Percentiles rank a stretch among this genome's conserved stretches.
Evolutionary conservation across 2,797 vertebrate genomes (phyloP).

Genomic region (Labeo calbasu): DNA sequence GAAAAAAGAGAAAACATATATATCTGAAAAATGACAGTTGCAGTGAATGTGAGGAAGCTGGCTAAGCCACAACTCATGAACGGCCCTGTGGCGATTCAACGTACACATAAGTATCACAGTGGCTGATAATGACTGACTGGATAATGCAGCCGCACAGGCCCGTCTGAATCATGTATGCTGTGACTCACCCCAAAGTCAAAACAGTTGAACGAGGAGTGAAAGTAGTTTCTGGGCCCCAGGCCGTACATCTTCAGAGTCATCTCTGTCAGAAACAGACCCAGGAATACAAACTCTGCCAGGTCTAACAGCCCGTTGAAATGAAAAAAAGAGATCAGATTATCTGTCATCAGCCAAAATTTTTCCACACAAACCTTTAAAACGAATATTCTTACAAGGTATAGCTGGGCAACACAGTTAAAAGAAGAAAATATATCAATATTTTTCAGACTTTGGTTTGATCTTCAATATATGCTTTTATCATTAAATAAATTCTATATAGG

Average conservation of each 20-base stretch:
- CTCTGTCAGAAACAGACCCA: constrained; percentile 95
- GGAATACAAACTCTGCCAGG: constrained; percentile 93
- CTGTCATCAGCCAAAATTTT: too few species aligned
- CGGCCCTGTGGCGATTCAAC: constrained; percentile 10
- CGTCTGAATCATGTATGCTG: constrained; percentile 42
- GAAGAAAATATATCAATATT: not conserved
- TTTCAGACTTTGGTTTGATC: not conserved
- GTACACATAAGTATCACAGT: constrained; percentile 31
- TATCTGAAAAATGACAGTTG: not conserved
- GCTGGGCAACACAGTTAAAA: constrained; percentile 1
- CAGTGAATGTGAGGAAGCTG: constrained; percentile 5
- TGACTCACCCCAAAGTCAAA: constrained; percentile 95
- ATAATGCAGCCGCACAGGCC: not conserved
- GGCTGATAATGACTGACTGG: constrained; percentile 38
- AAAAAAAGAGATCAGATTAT: constrained; percentile 16
- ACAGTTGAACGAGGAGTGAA: constrained; percentile 98
- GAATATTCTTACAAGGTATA: not conserved
- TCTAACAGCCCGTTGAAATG: constrained; percentile 68
- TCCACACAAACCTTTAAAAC: not conserved
- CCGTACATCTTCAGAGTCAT: constrained; percentile 99
- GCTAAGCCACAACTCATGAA: constrained; percentile 12
- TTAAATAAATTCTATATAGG: too few species aligned
- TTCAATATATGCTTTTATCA: not conserved
- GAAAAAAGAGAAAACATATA: constrained; percentile 18
- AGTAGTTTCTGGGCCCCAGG: constrained; percentile 92